These are phyloP conservation scores for Adelosebastes latens DNA, from an alignment of 2,797 vertebrate species.

Conservation along the genomic window DNA sequence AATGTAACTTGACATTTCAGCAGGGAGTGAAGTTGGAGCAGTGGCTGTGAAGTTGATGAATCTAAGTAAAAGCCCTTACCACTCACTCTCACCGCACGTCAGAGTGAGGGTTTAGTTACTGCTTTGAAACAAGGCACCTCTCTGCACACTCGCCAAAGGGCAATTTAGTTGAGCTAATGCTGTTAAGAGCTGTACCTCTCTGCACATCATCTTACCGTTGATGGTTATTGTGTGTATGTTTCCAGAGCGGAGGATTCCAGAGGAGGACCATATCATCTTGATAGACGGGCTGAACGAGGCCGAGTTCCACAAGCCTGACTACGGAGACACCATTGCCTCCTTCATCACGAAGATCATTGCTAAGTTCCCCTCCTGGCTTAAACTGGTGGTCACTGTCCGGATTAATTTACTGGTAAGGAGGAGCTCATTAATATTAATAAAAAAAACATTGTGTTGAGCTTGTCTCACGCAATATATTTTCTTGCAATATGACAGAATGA, in stretches of 20 bases:
- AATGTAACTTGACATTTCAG: conserved; percentile 25
- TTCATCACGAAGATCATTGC: conserved; percentile 93
- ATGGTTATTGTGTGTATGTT: conserved; percentile 24
- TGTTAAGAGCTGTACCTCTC: not conserved
- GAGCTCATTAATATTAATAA: not conserved
- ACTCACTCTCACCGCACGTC: conserved; percentile 1
- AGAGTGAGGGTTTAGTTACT: conserved; percentile 17
- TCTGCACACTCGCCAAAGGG: not conserved
- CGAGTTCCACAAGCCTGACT: conserved; percentile 99
- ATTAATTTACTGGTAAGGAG: conserved; percentile 91
- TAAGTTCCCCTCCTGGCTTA: conserved; percentile 95
- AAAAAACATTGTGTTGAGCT: not conserved
- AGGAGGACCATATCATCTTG: conserved; percentile 95
- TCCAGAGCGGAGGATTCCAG: conserved; percentile 93
- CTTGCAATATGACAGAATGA: not conserved
- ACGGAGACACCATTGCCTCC: conserved; percentile 96
- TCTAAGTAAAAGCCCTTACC: not conserved
- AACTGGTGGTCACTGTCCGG: conserved; percentile 94
- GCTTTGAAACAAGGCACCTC: conserved; percentile 2
- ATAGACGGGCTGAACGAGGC: conserved; percentile 98
- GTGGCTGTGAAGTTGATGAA: conserved; percentile 9
- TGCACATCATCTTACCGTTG: not conserved
- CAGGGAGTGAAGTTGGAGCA: not conserved
- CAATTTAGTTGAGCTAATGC: not conserved
- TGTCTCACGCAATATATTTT: not conserved